Evolutionary conservation across 2,888 invertebrate genomes (phyloP).

Genomic region (Drosophila colorata): DNA sequence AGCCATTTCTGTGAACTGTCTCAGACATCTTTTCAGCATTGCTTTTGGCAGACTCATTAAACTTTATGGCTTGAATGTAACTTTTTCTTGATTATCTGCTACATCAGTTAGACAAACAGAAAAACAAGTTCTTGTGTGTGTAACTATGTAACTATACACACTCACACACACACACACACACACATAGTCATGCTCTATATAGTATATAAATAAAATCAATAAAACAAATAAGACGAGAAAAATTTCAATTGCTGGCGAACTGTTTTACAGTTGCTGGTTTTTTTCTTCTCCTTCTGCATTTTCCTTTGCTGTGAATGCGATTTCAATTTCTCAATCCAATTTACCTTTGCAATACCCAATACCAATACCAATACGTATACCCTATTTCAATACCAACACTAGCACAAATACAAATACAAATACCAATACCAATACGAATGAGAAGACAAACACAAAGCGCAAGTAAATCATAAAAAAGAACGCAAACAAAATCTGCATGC

Average conservation of each 20-base stretch:
- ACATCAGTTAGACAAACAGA: conserved; percentile 37
- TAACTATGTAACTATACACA: no score
- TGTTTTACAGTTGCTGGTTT: conserved; percentile 39
- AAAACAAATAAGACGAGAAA: conserved; percentile 66
- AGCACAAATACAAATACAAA: conserved; percentile 29
- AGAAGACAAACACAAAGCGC: conserved; percentile 67
- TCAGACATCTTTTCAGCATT: conserved; percentile 1
- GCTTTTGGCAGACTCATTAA: conserved; percentile 48
- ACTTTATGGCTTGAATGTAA: conserved; percentile 48
- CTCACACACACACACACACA: conserved; percentile 5
- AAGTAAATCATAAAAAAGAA: conserved; percentile 65
- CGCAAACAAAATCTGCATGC: conserved; percentile 57
- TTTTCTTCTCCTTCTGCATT: conserved; percentile 18
- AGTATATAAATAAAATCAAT: conserved; percentile 60
- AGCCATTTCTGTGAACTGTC: conserved; percentile 8
- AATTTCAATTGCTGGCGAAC: conserved; percentile 49
- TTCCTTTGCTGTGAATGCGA: conserved; percentile 64
- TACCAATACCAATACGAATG: conserved; percentile 37
- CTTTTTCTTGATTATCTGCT: conserved; percentile 48
- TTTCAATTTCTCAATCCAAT: conserved; percentile 79
- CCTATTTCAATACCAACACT: conserved; percentile 9
- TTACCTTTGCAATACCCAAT: conserved; percentile 69
- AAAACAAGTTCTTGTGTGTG: neutral
- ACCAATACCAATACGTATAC: conserved; percentile 18
- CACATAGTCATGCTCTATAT: conserved; percentile 5